Evolutionary conservation across 1,140 invertebrate genomes (phyloP).

Genomic region (Papilio glaucus): DNA sequence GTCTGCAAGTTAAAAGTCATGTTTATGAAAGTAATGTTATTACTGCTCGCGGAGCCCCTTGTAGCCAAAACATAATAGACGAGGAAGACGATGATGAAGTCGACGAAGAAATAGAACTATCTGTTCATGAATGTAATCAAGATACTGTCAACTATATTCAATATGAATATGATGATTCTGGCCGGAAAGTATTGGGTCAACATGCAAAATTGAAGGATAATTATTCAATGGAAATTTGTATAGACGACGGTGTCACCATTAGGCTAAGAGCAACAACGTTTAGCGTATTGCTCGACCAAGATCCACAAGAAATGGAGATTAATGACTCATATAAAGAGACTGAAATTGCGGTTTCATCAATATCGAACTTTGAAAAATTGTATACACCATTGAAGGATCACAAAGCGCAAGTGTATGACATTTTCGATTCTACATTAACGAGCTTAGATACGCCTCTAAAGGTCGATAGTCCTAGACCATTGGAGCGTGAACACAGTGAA

Average conservation of each 20-base stretch:
- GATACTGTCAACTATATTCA: slow-evolving; percentile 62
- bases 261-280: slow-evolving; percentile 65
- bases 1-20: not conserved
- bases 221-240: slow-evolving; percentile 71
- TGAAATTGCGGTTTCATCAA: slow-evolving; percentile 60
- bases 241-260: slow-evolving; percentile 70
- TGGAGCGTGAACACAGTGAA: slow-evolving; percentile 49
- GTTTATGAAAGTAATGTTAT: slow-evolving; percentile 41
- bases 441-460: slow-evolving; percentile 76
- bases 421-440: slow-evolving; percentile 75
- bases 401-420: slow-evolving; percentile 60
- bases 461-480: slow-evolving; percentile 49
- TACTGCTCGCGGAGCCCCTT: slow-evolving; percentile 45
- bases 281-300: slow-evolving; percentile 52
- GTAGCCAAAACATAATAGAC: slow-evolving; percentile 50
- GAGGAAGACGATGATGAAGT: slow-evolving; percentile 51
- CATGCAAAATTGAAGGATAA: slow-evolving; percentile 68
- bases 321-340: slow-evolving; percentile 55
- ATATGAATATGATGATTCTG: slow-evolving; percentile 52
- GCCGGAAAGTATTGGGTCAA: slow-evolving; percentile 43
- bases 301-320: slow-evolving; percentile 42
- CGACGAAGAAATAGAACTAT: slow-evolving; percentile 62
- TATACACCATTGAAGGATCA: slow-evolving; percentile 72
- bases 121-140: slow-evolving; percentile 63
- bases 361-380: slow-evolving; percentile 60